Percentiles rank a stretch among this genome's conserved stretches.
These are phyloP conservation scores for Sebastes melanostomus DNA, from an alignment of 2,797 vertebrate genomes.

Conservation along the genomic window DNA sequence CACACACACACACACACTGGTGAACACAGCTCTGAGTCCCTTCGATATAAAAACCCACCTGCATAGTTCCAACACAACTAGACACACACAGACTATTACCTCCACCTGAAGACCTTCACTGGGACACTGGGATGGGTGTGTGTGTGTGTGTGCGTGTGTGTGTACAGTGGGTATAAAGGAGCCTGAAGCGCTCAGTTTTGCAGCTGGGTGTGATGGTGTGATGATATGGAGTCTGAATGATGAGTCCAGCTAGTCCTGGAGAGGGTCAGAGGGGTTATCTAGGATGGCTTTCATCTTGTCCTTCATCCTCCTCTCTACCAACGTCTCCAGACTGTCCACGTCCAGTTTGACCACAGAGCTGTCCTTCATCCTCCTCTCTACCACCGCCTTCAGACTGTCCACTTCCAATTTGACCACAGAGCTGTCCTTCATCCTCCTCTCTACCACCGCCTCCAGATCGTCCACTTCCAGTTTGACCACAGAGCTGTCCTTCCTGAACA, in stretches of 20 bases:
- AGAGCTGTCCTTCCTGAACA: no score
- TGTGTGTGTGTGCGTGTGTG: neutral
- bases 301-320: no score
- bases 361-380: no score
- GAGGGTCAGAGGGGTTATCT: neutral
- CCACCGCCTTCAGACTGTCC: no score
- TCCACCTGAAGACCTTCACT: neutral
- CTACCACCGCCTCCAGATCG: no score
- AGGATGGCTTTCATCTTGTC: neutral
- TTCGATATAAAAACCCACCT: constrained; percentile 42
- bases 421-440: no score
- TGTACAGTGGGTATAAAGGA: neutral
- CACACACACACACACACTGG: constrained; percentile 9
- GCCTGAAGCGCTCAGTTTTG: neutral
- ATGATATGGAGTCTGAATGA: neutral
- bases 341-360: no score
- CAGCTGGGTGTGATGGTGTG: neutral
- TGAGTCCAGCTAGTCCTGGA: neutral
- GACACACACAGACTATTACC: constrained; percentile 29
- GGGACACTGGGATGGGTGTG: neutral
- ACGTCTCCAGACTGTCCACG: no score
- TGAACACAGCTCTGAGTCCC: constrained; percentile 17
- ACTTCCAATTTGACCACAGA: no score
- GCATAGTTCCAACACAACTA: neutral
- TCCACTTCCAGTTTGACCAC: no score